These are phyloP conservation scores for Luehdorfia chinensis DNA, from an alignment of 1,140 invertebrate genomes.

Conservation along the genomic window DNA sequence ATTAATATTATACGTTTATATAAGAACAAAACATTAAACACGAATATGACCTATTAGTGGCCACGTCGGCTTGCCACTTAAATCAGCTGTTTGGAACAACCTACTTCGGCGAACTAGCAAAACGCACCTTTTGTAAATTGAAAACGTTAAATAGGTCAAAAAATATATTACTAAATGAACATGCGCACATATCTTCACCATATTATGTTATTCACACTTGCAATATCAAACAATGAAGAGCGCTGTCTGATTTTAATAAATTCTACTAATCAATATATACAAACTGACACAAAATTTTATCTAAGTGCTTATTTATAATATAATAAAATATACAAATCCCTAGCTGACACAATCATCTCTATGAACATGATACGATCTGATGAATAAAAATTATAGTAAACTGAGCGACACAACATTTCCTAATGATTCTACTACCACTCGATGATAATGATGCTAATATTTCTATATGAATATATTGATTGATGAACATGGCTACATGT, in stretches of 20 bases:
- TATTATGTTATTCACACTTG: conserved; percentile 8
- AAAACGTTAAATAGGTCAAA: conserved; percentile 10
- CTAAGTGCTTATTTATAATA: too few relatives aligned
- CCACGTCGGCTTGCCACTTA: background rate
- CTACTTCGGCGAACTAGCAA: background rate
- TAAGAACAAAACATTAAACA: too few relatives aligned
- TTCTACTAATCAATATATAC: background rate
- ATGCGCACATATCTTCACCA: conserved; percentile 6
- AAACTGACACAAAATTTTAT: background rate
- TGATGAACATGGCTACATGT: conserved; percentile 1
- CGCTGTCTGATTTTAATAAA: background rate
- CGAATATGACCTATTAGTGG: too few relatives aligned
- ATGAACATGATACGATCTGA: background rate
- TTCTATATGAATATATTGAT: conserved; percentile 10
- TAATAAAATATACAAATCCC: background rate
- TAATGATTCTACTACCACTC: conserved; percentile 13
- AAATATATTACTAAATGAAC: conserved; percentile 5
- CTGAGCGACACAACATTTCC: conserved; percentile 9
- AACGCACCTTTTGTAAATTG: background rate
- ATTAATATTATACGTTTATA: too few relatives aligned
- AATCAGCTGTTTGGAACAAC: conserved; percentile 15
- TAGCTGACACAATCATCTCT: background rate
- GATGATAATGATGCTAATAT: background rate
- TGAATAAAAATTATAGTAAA: conserved; percentile 10
- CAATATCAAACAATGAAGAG: background rate